Evolutionary conservation across 2,797 vertebrate genomes (phyloP).

Genomic region (Bryconaethiops microstoma): DNA sequence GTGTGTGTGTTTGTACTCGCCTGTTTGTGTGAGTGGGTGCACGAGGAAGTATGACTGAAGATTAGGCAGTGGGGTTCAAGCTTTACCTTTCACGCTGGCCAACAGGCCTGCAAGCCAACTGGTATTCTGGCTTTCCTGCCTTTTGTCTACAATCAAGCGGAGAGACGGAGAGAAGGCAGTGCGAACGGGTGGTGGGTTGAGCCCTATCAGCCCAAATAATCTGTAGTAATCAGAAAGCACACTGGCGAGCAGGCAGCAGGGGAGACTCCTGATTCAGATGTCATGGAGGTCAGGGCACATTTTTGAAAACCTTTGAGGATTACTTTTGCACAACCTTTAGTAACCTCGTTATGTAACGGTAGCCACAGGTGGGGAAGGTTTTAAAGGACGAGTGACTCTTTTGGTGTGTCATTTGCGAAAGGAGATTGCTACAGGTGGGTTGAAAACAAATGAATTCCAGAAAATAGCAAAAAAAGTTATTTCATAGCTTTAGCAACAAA

Average conservation of each 20-base stretch:
- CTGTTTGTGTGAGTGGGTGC: neutral
- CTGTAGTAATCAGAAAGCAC: slow-evolving; percentile 12
- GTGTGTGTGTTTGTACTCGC: slow-evolving; percentile 4
- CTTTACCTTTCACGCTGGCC: neutral
- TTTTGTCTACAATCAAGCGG: neutral
- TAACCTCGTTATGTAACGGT: slow-evolving; percentile 21
- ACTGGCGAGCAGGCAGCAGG: neutral
- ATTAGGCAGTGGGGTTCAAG: neutral
- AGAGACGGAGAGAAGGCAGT: neutral
- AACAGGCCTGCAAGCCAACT: neutral
- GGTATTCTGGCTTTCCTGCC: neutral
- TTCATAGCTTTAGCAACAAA: too few species aligned
- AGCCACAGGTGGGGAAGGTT: neutral
- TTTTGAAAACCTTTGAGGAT: slow-evolving; percentile 8
- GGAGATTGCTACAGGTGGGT: neutral
- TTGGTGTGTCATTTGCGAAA: neutral
- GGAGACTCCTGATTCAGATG: neutral
- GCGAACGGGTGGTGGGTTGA: neutral
- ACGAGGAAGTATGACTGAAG: neutral
- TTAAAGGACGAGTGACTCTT: slow-evolving; percentile 3
- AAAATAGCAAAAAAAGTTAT: neutral
- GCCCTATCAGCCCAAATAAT: neutral
- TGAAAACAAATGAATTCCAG: neutral
- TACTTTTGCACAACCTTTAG: slow-evolving; percentile 2
- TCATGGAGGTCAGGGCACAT: neutral